phyloP scores from a whole-genome alignment of 2,113 vertebrate species.

The Carlito syrichta region DNA sequence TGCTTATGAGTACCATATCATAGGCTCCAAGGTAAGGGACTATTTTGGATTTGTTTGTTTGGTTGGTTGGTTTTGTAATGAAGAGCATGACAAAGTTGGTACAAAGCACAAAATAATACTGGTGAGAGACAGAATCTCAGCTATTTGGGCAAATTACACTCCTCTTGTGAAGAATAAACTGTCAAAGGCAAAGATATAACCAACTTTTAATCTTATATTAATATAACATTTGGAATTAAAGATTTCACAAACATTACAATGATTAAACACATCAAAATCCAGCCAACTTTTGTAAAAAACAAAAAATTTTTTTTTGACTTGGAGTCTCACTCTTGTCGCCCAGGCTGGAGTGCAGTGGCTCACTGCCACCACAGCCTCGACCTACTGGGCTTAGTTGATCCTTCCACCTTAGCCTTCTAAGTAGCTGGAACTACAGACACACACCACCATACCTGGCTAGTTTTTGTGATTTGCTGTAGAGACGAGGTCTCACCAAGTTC shows the following conservation, averaged over 20 bases:
- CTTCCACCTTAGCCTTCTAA: no score
- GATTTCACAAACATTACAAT: neutral
- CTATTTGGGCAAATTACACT: neutral
- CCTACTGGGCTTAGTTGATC: no score
- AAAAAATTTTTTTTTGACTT: no score
- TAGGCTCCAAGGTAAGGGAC: neutral
- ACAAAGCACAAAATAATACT: neutral
- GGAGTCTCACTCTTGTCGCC: no score
- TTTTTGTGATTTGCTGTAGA: no score
- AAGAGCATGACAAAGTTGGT: neutral
- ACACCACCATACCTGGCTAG: no score
- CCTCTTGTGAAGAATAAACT: neutral
- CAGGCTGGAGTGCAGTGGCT: no score
- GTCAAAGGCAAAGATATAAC: neutral
- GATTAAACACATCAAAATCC: neutral
- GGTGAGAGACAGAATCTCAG: neutral
- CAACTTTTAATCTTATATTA: neutral
- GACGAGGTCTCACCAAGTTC: no score
- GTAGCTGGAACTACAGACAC: no score
- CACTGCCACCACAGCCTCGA: no score
- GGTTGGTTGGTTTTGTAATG: neutral
- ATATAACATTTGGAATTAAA: neutral
- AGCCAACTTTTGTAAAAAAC: neutral
- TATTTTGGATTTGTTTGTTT: neutral
- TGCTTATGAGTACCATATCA: neutral